Evolutionary conservation across 2,113 vertebrate genomes (phyloP).

Genomic region (Suncus etruscus): DNA sequence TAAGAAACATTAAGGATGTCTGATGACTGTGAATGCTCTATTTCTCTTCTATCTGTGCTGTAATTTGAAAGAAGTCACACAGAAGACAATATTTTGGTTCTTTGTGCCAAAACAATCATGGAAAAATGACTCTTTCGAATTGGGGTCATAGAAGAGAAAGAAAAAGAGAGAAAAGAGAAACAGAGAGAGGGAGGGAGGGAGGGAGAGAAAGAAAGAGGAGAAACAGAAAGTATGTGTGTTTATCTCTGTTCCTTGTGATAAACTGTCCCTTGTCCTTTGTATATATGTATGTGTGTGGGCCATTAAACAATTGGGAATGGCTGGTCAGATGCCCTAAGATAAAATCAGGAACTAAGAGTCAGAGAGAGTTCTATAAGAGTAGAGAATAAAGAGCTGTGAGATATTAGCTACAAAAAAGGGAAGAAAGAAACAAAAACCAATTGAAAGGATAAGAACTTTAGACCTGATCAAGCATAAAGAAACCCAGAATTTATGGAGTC

Average conservation of each 20-base stretch:
- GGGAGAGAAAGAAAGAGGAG: too few relatives aligned
- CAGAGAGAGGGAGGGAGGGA: too few relatives aligned
- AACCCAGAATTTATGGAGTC: slow-evolving; percentile 34
- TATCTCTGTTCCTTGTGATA: neutral
- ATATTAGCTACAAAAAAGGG: slow-evolving; percentile 44
- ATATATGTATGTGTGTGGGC: neutral
- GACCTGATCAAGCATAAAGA: slow-evolving; percentile 41
- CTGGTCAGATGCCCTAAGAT: neutral
- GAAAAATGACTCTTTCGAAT: neutral
- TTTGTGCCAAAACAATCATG: slow-evolving; percentile 29
- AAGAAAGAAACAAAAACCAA: slow-evolving; percentile 54
- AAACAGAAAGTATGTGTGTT: too few relatives aligned
- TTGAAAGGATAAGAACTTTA: neutral
- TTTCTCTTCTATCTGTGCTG: slow-evolving; percentile 19
- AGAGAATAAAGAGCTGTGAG: neutral
- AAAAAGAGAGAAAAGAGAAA: neutral
- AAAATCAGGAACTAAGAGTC: slow-evolving; percentile 38
- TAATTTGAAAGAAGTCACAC: slow-evolving; percentile 14
- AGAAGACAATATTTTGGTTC: slow-evolving; percentile 21
- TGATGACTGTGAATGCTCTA: neutral
- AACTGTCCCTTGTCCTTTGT: too few relatives aligned
- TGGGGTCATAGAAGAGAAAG: neutral
- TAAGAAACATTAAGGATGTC: neutral
- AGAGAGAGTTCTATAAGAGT: neutral
- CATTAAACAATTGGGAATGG: neutral